Base-by-base conservation (phyloP, 1,140 invertebrate genomes). In the Pseudomyrmex sp. region DNA sequence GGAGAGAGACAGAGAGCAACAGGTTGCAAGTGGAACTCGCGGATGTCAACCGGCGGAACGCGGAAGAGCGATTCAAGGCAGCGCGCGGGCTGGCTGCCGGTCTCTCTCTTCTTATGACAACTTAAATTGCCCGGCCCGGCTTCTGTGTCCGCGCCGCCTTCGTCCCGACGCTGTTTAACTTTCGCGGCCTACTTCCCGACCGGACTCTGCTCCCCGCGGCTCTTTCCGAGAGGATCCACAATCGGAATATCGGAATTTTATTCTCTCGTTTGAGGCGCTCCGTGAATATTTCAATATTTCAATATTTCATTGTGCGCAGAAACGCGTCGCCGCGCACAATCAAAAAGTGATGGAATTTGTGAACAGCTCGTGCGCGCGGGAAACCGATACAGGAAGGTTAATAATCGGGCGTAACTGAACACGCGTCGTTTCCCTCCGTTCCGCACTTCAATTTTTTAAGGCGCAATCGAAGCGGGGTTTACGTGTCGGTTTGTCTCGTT, bases 21-120 rank as follows among this genome's bases (percentile, higher is more conserved):
- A 94, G 93, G 93, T 94, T 94, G 93, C 91, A 92, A 93, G 92
- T 91, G 88, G 91, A 94, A 93, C 92, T 91, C 91, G 91, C 89
- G 88, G 90, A 90, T 93, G 93, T 92, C 92, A 93, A 93, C 84
- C 86, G 77, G 63, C 56, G 70, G 76, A 46, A 85, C 56, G 86
- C 80, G 76, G 59, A 74, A 70, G 85, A 85, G 83, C 91, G 79
- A 75, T 91, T 91, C 83, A 84, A 89, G 91, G 88, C 89, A 69
- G 86, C 91, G 85, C 86, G 7, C 77, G 54, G 46, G 87, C 75
- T 74, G 86, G 86, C 35, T 35, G 35, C 35, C 35, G 35, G 35
- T 35, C 35, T 35, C 35, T 35, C 35, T 89, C 84, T 91, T 77
- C 90, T 92, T 85, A 83, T 77, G 75, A 84, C 82, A 66, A 77